A percentile compares a stretch with the other conserved stretches of the same genome.
Evolutionary conservation across 1,140 invertebrate species (phyloP).

Genomic region (Epicauta chinensis): DNA sequence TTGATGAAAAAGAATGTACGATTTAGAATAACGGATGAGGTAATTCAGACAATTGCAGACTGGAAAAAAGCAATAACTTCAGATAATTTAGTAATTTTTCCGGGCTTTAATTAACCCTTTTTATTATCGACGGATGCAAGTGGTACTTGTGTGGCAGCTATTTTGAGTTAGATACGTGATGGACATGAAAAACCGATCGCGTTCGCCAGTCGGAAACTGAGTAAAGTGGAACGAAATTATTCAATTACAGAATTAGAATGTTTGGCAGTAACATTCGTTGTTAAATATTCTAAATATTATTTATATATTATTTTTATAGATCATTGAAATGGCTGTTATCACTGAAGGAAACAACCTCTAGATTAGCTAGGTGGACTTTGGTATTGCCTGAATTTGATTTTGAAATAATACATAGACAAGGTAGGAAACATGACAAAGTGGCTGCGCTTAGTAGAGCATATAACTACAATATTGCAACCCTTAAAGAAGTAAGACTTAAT

Average conservation of each 20-base stretch:
- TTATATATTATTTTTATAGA: background rate
- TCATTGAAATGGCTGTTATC: background rate
- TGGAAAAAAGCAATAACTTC: too few relatives aligned
- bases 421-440: too few relatives aligned
- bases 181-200: conserved; percentile 11
- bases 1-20: too few relatives aligned
- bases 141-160: background rate
- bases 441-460: too few relatives aligned
- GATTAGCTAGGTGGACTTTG: background rate
- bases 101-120: too few relatives aligned
- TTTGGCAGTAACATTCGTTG: conserved; percentile 13
- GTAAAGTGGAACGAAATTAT: conserved; percentile 22
- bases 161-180: background rate
- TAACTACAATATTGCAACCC: too few relatives aligned
- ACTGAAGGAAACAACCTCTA: background rate
- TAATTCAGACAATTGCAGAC: too few relatives aligned
- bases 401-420: too few relatives aligned
- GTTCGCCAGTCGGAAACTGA: conserved; percentile 19
- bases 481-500: too few relatives aligned
- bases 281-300: conserved; percentile 13
- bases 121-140: too few relatives aligned
- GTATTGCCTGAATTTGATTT: background rate
- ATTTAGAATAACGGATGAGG: too few relatives aligned
- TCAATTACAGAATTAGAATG: conserved; percentile 24
- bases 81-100: too few relatives aligned